A percentile compares a stretch with the other conserved stretches of the same genome.
Evolutionary conservation across 2,113 vertebrate species (phyloP).

Genomic region (Climacteris rufus): DNA sequence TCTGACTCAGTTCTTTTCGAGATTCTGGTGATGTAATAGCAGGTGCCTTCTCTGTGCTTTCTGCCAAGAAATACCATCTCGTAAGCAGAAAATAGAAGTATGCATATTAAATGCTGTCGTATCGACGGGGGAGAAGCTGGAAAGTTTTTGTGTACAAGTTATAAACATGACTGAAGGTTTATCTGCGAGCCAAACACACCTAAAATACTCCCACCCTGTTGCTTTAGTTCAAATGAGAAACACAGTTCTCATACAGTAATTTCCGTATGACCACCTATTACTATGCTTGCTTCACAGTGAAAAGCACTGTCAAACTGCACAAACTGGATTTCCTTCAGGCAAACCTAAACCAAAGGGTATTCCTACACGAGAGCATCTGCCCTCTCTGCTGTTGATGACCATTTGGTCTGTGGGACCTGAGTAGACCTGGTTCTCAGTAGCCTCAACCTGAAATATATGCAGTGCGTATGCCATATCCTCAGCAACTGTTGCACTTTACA

Average conservation of each 20-base stretch:
- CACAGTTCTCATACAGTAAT: background rate
- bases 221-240: background rate
- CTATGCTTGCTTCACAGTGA: fast-evolving
- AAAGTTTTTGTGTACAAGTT: background rate
- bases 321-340: background rate
- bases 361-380: background rate
- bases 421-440: background rate
- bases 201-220: background rate
- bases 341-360: background rate
- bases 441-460: background rate
- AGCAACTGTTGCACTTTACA: background rate
- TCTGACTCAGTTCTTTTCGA: constrained; percentile 9
- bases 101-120: background rate
- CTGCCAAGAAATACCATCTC: constrained; percentile 6
- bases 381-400: background rate
- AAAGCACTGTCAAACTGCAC: background rate
- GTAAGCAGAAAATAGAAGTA: background rate
- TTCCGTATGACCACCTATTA: background rate
- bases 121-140: background rate
- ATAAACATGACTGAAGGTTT: background rate
- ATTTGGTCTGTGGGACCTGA: background rate
- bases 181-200: background rate
- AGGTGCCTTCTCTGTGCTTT: background rate
- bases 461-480: background rate
- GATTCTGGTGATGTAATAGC: background rate